phyloP scores from a whole-genome alignment of 2,113 vertebrate species.

The Argyrosomus japonicus region DNA sequence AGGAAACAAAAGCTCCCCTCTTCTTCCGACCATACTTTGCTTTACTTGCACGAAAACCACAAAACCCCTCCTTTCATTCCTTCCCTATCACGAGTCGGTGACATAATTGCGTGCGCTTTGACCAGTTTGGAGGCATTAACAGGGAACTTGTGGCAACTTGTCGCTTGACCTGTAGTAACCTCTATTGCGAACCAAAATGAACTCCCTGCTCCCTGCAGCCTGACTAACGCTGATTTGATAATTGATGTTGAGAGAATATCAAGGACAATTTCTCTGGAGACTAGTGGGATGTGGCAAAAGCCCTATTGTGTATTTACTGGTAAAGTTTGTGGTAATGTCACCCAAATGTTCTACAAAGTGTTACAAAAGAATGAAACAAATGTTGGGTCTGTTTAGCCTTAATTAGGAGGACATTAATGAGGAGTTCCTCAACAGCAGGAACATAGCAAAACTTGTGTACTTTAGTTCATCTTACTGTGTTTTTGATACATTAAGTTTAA shows the following conservation, averaged over 20 bases:
- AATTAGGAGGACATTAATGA: not conserved
- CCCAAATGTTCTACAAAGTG: not conserved
- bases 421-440: too few relatives aligned
- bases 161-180: constrained; percentile 58
- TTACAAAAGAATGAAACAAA: not conserved
- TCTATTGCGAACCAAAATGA: constrained; percentile 25
- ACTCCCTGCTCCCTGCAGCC: constrained; percentile 20
- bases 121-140: constrained; percentile 30
- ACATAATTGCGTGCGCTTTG: constrained; percentile 29
- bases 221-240: not conserved
- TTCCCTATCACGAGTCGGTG: constrained; percentile 46
- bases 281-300: not conserved
- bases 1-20: constrained; percentile 22
- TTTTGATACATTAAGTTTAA: too few relatives aligned
- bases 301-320: not conserved
- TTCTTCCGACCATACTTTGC: constrained; percentile 18
- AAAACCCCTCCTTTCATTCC: constrained; percentile 14
- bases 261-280: not conserved
- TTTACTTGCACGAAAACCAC: constrained; percentile 18
- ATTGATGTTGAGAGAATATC: not conserved
- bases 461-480: too few relatives aligned
- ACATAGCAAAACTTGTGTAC: not conserved
- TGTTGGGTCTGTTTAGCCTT: not conserved
- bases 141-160: constrained; percentile 50
- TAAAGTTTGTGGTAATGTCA: not conserved